Conservation (phyloP, 2,888 invertebrate genomes). For the Eupithecia insigniata region DNA sequence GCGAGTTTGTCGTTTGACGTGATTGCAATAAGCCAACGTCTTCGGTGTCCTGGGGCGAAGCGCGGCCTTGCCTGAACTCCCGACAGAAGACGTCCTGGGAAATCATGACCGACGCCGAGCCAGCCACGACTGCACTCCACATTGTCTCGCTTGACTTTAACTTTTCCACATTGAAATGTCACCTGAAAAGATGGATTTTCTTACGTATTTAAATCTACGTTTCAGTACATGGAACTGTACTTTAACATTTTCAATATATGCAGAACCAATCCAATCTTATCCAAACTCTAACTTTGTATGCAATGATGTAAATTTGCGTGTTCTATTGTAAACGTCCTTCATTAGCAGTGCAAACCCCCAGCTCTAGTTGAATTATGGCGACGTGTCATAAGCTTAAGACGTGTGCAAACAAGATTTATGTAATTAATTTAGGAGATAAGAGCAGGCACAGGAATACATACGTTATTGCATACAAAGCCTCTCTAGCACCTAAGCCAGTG, state of each 20-base stretch:
- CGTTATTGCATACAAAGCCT: conserved; percentile 72
- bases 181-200: not conserved
- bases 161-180: conserved; percentile 19
- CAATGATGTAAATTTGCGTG: conserved; percentile 44
- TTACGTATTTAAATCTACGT: not conserved
- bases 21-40: conserved; percentile 59
- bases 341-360: conserved; percentile 77
- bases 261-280: conserved; percentile 27
- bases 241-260: conserved; percentile 8
- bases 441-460: conserved; percentile 73
- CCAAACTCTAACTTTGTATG: conserved; percentile 26
- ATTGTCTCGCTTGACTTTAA: conserved; percentile 39
- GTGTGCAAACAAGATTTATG: conserved; percentile 84
- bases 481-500: conserved; percentile 52
- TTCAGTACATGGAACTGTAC: not conserved
- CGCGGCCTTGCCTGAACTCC: conserved; percentile 54
- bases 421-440: conserved; percentile 84
- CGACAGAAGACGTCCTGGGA: conserved; percentile 73
- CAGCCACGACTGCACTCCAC: conserved; percentile 38
- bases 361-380: conserved; percentile 79
- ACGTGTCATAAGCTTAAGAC: conserved; percentile 82
- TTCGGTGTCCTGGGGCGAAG: conserved; percentile 45
- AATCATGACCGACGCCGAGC: conserved; percentile 68
- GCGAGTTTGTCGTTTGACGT: conserved; percentile 47
- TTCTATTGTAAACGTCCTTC: conserved; percentile 72